Evolutionary conservation across 2,888 invertebrate species (phyloP).

Genomic region (Scaptomyza flava): DNA sequence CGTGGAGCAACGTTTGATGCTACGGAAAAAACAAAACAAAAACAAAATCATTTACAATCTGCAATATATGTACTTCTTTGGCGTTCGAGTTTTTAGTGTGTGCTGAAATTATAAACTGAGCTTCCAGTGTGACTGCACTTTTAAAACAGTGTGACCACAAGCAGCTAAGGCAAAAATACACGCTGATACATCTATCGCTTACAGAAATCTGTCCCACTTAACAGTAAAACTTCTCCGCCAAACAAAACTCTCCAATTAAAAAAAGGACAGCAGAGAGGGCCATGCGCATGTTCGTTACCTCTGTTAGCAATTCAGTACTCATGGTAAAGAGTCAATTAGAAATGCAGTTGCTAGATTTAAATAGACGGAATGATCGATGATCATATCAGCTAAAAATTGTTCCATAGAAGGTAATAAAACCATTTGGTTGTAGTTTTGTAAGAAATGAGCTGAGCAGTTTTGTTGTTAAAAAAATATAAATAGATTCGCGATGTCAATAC

Average conservation of each 20-base stretch:
- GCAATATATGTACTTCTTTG: slow-evolving; percentile 32
- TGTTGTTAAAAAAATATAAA: background rate
- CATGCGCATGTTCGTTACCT: background rate
- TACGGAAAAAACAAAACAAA: slow-evolving; percentile 51
- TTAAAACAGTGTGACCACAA: slow-evolving; percentile 31
- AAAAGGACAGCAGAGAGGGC: no score
- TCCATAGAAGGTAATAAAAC: no score
- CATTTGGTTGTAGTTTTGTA: no score
- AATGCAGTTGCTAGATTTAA: background rate
- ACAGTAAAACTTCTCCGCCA: background rate
- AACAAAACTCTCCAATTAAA: background rate
- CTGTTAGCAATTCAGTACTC: background rate
- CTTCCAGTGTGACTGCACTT: slow-evolving; percentile 54
- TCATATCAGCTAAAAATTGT: background rate
- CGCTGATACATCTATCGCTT: background rate
- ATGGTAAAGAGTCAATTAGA: background rate
- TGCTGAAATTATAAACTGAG: slow-evolving; percentile 61
- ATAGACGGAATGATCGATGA: background rate
- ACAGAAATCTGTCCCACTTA: background rate
- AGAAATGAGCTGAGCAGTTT: no score
- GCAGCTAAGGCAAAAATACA: slow-evolving; percentile 4
- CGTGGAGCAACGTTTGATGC: slow-evolving; percentile 11
- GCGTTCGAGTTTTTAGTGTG: slow-evolving; percentile 45
- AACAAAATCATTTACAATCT: slow-evolving; percentile 41
- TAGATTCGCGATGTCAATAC: background rate